Base-by-base conservation (phyloP, 2,113 vertebrate genomes). In the Lycaon pictus region DNA sequence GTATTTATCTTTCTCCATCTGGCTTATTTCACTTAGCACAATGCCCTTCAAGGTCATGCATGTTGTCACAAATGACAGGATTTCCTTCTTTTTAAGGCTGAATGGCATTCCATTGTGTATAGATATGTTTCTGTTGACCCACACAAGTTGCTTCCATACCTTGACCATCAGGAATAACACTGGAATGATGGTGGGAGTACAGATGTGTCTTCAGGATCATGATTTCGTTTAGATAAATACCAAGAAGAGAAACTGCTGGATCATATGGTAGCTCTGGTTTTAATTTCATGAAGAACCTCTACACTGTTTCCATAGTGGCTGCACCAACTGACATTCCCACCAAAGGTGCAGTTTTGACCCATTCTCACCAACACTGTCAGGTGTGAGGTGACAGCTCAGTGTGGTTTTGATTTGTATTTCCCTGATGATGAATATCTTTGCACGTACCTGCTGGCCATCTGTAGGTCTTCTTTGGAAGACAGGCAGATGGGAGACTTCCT, bases 121-220 rank as follows among this genome's bases (percentile, higher is more conserved):
- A 51, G 3, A 0, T 4, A 12, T 12, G 25, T 13, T 1, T 27
- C 25, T 15, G 35, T 16, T 2, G 0, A 20, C 17, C 4, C 1
- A 69, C 77, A n/a, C 8, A 65, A 9, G 19, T 1, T 22, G 9
- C 29, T 43, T 32, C 63, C 9, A 11, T 3, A 32, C 29, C 35
- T 12, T 7, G 35, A 53, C 63, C 5, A 3, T 6, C 0, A 35
- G 2, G 53, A 58, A 56, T 0, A 43, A 37, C 0, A 1, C 4
- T 3, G n/a, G n/a, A 8, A 4, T 0, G 4, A 48, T 3, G 3
- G 6, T 0, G n/a, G 77, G 27, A 2, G 11, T 1, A 19, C 37
- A 35, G 43, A 16, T 1, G 1, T 4, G 32, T 62, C 37, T 29
- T 29, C 67, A 11, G 53, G 43, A 29, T 15, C 13, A 23, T 48